Evolutionary conservation across 2,797 vertebrate genomes (phyloP).

Genomic region (Spea hammondii): DNA sequence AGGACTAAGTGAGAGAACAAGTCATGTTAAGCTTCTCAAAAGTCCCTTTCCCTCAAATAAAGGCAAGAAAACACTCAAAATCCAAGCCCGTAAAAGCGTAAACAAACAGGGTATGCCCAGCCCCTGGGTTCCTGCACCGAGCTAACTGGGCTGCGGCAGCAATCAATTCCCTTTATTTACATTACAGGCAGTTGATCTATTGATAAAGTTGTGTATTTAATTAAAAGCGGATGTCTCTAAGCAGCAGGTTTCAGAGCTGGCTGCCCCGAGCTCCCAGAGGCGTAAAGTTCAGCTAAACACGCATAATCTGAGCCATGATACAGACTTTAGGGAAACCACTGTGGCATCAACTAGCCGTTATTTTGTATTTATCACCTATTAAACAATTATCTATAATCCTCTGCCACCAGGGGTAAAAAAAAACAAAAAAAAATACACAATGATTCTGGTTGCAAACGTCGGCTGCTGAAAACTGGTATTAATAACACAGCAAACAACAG

Average conservation of each 20-base stretch:
- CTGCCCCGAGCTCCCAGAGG: constrained; percentile 19
- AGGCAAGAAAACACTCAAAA: constrained; percentile 10
- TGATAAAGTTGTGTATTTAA: constrained; percentile 47
- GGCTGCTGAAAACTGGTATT: too few relatives aligned
- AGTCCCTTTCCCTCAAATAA: neutral
- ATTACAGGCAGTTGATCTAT: constrained; percentile 48
- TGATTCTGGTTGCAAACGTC: too few relatives aligned
- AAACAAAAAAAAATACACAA: neutral
- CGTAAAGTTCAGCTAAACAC: constrained; percentile 3
- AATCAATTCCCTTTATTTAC: constrained; percentile 44
- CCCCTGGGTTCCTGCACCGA: neutral
- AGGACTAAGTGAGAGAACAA: constrained; percentile 69
- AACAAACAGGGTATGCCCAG: neutral
- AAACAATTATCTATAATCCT: neutral
- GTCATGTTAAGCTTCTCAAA: neutral
- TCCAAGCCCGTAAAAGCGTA: neutral
- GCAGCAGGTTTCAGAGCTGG: constrained; percentile 14
- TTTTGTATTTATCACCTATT: constrained; percentile 3
- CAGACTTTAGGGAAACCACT: neutral
- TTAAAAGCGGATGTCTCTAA: constrained; percentile 43
- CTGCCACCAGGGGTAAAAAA: neutral
- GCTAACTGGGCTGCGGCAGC: constrained; percentile 22
- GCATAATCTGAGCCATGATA: constrained; percentile 2
- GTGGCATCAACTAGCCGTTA: constrained; percentile 11
- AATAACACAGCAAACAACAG: too few relatives aligned